Percentiles rank a stretch among this genome's conserved stretches.
Evolutionary conservation across 2,888 invertebrate species (phyloP).

Genomic region (Ecdyonurus torrentis): DNA sequence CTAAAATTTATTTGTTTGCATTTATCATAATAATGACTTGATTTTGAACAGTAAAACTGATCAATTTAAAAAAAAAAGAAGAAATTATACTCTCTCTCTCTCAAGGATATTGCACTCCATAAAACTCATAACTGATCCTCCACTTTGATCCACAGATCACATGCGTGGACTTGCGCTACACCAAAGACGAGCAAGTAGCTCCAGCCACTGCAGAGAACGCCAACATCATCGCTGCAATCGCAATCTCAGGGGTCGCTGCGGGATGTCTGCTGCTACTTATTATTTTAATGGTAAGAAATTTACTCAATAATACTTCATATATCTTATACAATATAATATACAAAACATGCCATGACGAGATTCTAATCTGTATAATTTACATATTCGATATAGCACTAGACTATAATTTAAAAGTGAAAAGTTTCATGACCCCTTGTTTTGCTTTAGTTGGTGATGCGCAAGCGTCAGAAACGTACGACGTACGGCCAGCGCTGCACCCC

Average conservation of each 20-base stretch:
- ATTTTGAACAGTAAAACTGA: no score
- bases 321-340: no score
- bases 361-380: no score
- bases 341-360: no score
- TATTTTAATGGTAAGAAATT: constrained; percentile 57
- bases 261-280: constrained; percentile 60
- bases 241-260: constrained; percentile 64
- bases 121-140: neutral
- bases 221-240: constrained; percentile 59
- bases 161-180: constrained; percentile 16
- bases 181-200: constrained; percentile 12
- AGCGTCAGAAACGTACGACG: constrained; percentile 61
- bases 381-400: no score
- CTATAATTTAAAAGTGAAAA: no score
- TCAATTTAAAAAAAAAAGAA: constrained; percentile 3
- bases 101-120: neutral
- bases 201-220: constrained; percentile 19
- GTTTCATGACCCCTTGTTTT: no score
- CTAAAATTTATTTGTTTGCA: no score
- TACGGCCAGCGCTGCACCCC: constrained; percentile 79
- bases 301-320: no score
- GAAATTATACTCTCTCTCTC: constrained; percentile 8
- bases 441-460: constrained; percentile 56
- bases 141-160: constrained; percentile 12
- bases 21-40: no score